Evolutionary conservation across 1,140 invertebrate species (phyloP), one percentile per base, ranked within the genome.

Genomic region (Triops longicaudatus): DNA sequence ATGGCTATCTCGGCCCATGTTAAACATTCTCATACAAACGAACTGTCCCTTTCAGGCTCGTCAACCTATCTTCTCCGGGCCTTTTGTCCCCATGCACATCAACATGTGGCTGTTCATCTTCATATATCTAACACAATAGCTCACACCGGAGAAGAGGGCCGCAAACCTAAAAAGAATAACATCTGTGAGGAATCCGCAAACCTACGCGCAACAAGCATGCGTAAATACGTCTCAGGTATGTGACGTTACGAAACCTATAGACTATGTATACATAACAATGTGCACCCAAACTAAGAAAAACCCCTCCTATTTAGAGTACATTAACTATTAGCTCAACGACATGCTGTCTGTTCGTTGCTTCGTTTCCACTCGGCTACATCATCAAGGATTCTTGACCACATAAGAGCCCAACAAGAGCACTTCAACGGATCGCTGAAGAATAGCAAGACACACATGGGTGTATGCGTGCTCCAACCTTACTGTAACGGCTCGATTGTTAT

Each of bases 321-420:
- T n/a, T 4, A 63, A 63, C n/a, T 63, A 17, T 37, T 37, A 37
- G 31, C 17, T n/a, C 50, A 63, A 63, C 50, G 17, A 22, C 50
- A 63, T 22, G 50, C 14, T 63, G 10, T 63, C 50, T 7, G 10
- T 17, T 22, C 22, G 17, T n/a, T 37, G 31, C 31, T 37, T 37
- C 50, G 50, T 63, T 63, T 63, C 50, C 50, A 63, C 50, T 63
- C 22, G 50, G 50, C 50, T 63, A 17, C 17, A 63, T 2, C 50
- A 63, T 63, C 50, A 17, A 63, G 50, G 50, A 63, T 63, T 63
- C 50, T 63, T 63, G 50, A 63, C 50, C 50, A 22, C 50, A 63
- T 63, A 63, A 63, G 50, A 12, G 17, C 10, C 50, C 50, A 63
- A 63, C 50, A 63, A 63, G 50, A 22, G 50, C 50, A 63, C 50